phyloP scores from a whole-genome alignment of 1,140 invertebrate genomes.

The Coptotermes formosanus region DNA sequence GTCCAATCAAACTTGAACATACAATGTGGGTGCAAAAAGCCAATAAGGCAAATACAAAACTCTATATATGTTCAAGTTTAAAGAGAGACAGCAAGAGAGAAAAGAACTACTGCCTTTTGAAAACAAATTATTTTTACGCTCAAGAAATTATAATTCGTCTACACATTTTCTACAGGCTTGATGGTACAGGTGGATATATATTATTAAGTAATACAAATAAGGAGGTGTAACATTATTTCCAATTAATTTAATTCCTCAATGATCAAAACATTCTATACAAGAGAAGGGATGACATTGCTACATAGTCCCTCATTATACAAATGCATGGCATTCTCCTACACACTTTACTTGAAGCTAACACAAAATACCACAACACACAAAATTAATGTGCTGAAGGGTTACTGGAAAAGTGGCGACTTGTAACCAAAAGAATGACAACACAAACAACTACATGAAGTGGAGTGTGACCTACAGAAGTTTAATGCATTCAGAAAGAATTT shows the following conservation, averaged over 20 bases:
- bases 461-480: slow-evolving; percentile 26
- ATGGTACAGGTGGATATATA: slow-evolving; percentile 26
- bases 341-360: slow-evolving; percentile 33
- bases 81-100: slow-evolving; percentile 20
- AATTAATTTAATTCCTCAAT: slow-evolving; percentile 32
- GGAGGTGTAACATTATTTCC: slow-evolving; percentile 26
- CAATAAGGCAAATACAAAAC: slow-evolving; percentile 32
- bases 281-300: slow-evolving; percentile 24
- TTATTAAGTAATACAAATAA: slow-evolving; percentile 25
- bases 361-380: slow-evolving; percentile 31
- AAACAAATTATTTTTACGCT: background rate
- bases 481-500: slow-evolving; percentile 32
- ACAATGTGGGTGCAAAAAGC: slow-evolving; percentile 33
- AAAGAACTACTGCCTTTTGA: slow-evolving; percentile 12
- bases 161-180: slow-evolving; percentile 20
- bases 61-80: slow-evolving; percentile 26
- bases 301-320: slow-evolving; percentile 33
- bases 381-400: slow-evolving; percentile 28
- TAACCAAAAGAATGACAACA: slow-evolving; percentile 28
- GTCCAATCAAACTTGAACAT: slow-evolving; percentile 28
- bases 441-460: slow-evolving; percentile 30
- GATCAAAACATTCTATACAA: slow-evolving; percentile 35
- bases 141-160: slow-evolving; percentile 3
- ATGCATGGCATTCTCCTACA: slow-evolving; percentile 33
- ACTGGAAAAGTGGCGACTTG: slow-evolving; percentile 9